phyloP scores from a whole-genome alignment of 2,888 invertebrate species.

The Xestia ashworthii region DNA sequence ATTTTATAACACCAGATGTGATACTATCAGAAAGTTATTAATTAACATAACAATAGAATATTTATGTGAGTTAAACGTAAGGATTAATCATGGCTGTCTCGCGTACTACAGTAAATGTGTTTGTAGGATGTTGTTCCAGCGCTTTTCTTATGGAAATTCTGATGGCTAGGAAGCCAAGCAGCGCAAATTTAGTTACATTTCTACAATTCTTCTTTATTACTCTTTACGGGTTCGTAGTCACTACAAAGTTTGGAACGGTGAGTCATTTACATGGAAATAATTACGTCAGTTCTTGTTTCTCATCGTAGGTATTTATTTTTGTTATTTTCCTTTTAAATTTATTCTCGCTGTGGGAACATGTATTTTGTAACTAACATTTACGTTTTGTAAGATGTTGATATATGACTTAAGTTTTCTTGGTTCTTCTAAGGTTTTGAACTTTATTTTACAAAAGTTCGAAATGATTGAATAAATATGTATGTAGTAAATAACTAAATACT shows the following conservation, averaged over 20 bases:
- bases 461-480: background rate
- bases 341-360: background rate
- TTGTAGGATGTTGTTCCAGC: constrained; percentile 83
- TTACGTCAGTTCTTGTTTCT: constrained; percentile 26
- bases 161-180: constrained; percentile 80
- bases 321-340: constrained; percentile 52
- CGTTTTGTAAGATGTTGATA: background rate
- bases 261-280: constrained; percentile 64
- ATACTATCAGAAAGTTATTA: background rate
- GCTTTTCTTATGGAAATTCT: constrained; percentile 87
- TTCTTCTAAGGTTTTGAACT: background rate
- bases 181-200: constrained; percentile 85
- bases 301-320: constrained; percentile 30
- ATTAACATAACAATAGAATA: background rate
- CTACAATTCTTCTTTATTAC: constrained; percentile 85
- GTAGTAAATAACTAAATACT: background rate
- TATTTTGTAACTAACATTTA: background rate
- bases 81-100: constrained; percentile 72
- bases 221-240: constrained; percentile 81
- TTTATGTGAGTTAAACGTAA: background rate
- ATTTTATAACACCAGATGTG: constrained; percentile 16
- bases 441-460: background rate
- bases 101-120: constrained; percentile 77
- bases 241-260: constrained; percentile 82
- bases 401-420: background rate